Conservation (phyloP, 2,888 invertebrate genomes). For the Idaea aversata region DNA sequence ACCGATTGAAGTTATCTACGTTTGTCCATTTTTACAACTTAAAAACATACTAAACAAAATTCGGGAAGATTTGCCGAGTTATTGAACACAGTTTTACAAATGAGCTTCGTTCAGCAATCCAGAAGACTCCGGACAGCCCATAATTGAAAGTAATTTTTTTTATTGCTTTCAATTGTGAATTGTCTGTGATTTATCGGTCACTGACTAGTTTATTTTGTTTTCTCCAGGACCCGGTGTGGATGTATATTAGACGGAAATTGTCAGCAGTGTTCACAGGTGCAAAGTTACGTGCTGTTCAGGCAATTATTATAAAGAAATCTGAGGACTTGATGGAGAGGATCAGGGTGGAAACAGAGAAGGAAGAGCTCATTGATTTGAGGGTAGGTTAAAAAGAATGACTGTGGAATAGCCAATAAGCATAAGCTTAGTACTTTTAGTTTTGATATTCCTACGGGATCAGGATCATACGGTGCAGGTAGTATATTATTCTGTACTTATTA, state of each 20-base stretch:
- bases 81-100: too few relatives aligned
- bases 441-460: slow-evolving; percentile 13
- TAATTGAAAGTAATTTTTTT: slow-evolving; percentile 43
- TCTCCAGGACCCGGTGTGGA: slow-evolving; percentile 50
- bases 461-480: neutral
- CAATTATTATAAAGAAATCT: slow-evolving; percentile 32
- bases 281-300: slow-evolving; percentile 40
- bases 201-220: neutral
- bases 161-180: neutral
- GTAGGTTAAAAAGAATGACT: slow-evolving; percentile 23
- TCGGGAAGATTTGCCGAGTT: too few relatives aligned
- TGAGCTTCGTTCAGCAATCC: too few relatives aligned
- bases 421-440: neutral
- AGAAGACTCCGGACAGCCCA: neutral
- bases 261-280: slow-evolving; percentile 45
- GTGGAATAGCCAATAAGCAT: neutral
- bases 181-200: neutral
- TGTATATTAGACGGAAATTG: slow-evolving; percentile 38
- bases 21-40: too few relatives aligned
- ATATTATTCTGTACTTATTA: slow-evolving; percentile 13
- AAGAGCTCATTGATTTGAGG: slow-evolving; percentile 22
- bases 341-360: slow-evolving; percentile 23
- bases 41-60: too few relatives aligned
- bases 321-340: slow-evolving; percentile 40
- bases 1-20: neutral